Percentiles rank a stretch among this genome's conserved stretches.
Evolutionary conservation across 2,113 vertebrate genomes (phyloP).

Genomic region (Tonatia bakeri): DNA sequence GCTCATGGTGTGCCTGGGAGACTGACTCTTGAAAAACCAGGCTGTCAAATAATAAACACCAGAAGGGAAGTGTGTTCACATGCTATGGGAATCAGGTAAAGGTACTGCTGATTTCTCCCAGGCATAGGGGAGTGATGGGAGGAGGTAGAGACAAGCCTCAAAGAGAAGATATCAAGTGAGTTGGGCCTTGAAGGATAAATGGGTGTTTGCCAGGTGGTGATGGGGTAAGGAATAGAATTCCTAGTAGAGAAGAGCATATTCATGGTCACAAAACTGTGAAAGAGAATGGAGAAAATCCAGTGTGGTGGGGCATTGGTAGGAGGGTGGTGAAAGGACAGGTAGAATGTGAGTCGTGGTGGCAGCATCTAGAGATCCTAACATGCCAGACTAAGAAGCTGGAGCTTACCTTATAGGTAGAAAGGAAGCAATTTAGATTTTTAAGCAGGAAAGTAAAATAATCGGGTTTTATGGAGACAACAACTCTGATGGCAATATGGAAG

Average conservation of each 20-base stretch:
- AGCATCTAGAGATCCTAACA: neutral
- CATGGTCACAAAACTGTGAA: neutral
- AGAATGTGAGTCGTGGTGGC: neutral
- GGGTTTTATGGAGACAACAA: neutral
- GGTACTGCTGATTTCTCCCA: neutral
- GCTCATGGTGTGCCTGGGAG: neutral
- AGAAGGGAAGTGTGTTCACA: neutral
- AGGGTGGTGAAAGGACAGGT: neutral
- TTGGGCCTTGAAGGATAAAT: neutral
- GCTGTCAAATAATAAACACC: neutral
- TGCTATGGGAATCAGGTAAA: neutral
- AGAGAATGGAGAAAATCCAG: neutral
- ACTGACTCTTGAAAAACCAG: neutral
- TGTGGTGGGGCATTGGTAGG: neutral
- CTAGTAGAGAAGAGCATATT: neutral
- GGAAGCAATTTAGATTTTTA: neutral
- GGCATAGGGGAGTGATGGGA: neutral
- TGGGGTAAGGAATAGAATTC: neutral
- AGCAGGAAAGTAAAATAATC: slow-evolving; percentile 27
- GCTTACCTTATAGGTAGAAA: neutral
- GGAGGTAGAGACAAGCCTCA: neutral
- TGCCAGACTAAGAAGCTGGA: neutral
- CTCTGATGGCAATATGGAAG: neutral
- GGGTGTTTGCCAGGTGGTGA: neutral
- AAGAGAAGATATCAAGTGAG: neutral